Evolutionary conservation across 1,140 invertebrate species (phyloP), one percentile per base, ranked within the genome.

Genomic region (Neodiprion fabricii): DNA sequence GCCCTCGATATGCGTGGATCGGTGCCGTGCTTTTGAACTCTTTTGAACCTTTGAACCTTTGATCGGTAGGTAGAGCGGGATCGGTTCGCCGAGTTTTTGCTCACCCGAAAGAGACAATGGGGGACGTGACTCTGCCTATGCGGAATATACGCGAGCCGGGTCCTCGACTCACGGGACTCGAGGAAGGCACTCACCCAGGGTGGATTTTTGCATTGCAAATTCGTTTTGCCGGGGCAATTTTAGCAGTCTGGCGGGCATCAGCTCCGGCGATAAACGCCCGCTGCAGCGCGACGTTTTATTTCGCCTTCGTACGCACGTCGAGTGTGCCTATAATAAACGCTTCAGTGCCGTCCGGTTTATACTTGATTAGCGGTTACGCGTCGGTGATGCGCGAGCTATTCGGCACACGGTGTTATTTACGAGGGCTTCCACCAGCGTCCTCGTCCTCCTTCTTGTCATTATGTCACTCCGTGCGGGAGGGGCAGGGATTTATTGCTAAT

Each of bases 111-210:
- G 28, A 40, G 28, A 40, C 28, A 40, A 40, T 40, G 28, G 28
- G 1, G 28, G 28, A 40, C 28, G 28, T 40, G 28, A 21, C 17
- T 5, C 28, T 40, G 28, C 28, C 28, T 40, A 40, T 40, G 28
- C 28, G 28, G 28, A 5, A 40, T 40, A 40, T 40, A 73, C 72
- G 49, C 21, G 69, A 67, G 73, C 68, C 75, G 72, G 71, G 71
- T 75, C 73, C 28, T 77, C 49, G 69, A 49, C 70, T 81, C 81
- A 81, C 79, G 80, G 80, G 79, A 81, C 80, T 81, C 80, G 70
- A 77, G 79, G 74, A 72, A 69, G 53, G 68, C 79, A 66, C 71
- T 50, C 71, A 65, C 65, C 49, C 47, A 47, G 66, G 50, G 28
- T 61, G 53, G 21, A 67, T 75, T 77, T 74, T 77, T 77, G 77